A percentile compares a stretch with the other conserved stretches of the same genome.
Evolutionary conservation across 1,140 invertebrate genomes (phyloP).

Genomic region (Coptotermes formosanus): DNA sequence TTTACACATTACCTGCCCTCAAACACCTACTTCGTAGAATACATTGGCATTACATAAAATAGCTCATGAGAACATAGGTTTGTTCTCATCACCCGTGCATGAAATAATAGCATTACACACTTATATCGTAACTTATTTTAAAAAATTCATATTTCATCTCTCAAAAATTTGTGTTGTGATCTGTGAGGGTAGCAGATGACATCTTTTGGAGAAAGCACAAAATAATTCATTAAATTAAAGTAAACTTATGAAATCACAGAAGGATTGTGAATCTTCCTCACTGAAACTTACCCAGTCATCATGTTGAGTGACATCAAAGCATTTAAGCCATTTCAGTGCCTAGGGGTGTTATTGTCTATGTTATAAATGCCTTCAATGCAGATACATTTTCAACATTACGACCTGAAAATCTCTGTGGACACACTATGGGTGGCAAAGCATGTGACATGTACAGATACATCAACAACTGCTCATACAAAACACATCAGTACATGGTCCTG

Average conservation of each 20-base stretch:
- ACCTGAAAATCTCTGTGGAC: too few relatives aligned
- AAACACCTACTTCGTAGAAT: too few relatives aligned
- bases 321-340: background rate
- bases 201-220: background rate
- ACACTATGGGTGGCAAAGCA: background rate
- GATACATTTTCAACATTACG: background rate
- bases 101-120: too few relatives aligned
- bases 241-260: background rate
- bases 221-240: background rate
- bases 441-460: background rate
- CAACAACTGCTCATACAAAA: background rate
- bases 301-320: background rate
- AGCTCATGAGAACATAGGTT: too few relatives aligned
- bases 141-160: background rate
- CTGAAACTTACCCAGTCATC: background rate
- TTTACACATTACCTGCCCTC: too few relatives aligned
- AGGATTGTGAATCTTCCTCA: background rate
- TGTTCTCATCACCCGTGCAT: too few relatives aligned
- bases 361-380: background rate
- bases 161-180: background rate
- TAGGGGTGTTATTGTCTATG: background rate
- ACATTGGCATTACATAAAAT: too few relatives aligned
- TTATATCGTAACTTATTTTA: background rate
- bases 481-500: background rate
- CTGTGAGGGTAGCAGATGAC: background rate